Percentiles rank a stretch among this genome's conserved stretches.
Conservation (phyloP, 2,113 vertebrate genomes). For the Acanthisitta chloris region DNA sequence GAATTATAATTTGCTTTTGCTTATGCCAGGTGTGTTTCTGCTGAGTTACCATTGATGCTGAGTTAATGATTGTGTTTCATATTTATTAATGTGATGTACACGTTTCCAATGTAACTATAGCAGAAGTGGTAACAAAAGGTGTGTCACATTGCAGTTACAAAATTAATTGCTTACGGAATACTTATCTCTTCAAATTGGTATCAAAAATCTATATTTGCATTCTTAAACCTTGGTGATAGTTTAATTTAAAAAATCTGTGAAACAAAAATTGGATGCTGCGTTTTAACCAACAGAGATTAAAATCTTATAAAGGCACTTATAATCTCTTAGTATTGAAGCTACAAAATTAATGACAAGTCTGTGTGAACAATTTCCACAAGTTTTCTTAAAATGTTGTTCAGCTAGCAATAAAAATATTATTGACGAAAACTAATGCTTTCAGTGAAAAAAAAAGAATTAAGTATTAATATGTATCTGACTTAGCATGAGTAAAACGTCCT, state of each 20-base stretch:
- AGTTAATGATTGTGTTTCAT: background rate
- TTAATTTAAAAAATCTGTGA: background rate
- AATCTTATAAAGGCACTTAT: background rate
- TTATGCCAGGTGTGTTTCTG: background rate
- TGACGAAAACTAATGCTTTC: background rate
- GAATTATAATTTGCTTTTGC: background rate
- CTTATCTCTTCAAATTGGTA: background rate
- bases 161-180: background rate
- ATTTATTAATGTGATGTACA: background rate
- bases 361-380: background rate
- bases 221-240: background rate
- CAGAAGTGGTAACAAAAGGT: background rate
- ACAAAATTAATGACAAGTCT: background rate
- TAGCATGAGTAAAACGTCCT: background rate
- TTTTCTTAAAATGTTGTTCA: background rate
- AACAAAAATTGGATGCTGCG: background rate
- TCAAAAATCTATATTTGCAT: background rate
- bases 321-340: background rate
- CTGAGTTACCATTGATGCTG: background rate
- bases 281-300: background rate
- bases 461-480: background rate
- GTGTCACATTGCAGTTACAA: background rate
- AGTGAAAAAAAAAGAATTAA: background rate
- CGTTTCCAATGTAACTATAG: background rate
- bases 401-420: background rate